phyloP scores from a whole-genome alignment of 2,888 invertebrate genomes.

The Chrysolina haemoptera region DNA sequence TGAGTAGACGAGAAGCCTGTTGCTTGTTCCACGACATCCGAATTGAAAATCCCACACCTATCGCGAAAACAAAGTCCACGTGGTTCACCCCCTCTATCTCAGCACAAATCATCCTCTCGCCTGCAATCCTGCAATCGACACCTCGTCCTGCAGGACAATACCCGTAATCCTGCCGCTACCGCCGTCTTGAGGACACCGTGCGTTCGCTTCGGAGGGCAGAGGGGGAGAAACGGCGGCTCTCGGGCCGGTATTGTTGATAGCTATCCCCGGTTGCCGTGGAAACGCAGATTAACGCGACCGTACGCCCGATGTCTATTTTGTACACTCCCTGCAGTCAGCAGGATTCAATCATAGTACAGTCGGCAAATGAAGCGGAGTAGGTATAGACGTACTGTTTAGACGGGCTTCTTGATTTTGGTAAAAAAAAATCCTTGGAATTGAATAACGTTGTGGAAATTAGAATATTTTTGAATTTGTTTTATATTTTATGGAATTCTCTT shows the following conservation, averaged over 20 bases:
- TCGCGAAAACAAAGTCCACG: conserved; percentile 2
- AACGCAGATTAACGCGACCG: conserved; percentile 70
- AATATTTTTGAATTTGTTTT: neutral
- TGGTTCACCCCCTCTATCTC: conserved; percentile 27
- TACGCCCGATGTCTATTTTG: conserved; percentile 71
- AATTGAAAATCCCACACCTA: conserved; percentile 11
- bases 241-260: conserved; percentile 69
- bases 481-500: too few species aligned
- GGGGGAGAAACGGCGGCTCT: conserved; percentile 42
- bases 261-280: conserved; percentile 70
- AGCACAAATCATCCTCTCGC: conserved; percentile 15
- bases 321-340: conserved; percentile 65
- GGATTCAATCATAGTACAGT: conserved; percentile 71
- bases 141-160: conserved; percentile 53
- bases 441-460: neutral
- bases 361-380: conserved; percentile 48
- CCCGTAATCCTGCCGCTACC: conserved; percentile 47
- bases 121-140: conserved; percentile 51
- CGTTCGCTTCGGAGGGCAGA: conserved; percentile 28
- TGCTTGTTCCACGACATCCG: conserved; percentile 18
- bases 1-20: conserved; percentile 7
- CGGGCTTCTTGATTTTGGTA: conserved; percentile 9
- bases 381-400: conserved; percentile 13
- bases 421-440: conserved; percentile 26
- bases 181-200: conserved; percentile 42